Evolutionary conservation across 1,140 invertebrate species (phyloP).

Genomic region (Condylostylus longicornis): DNA sequence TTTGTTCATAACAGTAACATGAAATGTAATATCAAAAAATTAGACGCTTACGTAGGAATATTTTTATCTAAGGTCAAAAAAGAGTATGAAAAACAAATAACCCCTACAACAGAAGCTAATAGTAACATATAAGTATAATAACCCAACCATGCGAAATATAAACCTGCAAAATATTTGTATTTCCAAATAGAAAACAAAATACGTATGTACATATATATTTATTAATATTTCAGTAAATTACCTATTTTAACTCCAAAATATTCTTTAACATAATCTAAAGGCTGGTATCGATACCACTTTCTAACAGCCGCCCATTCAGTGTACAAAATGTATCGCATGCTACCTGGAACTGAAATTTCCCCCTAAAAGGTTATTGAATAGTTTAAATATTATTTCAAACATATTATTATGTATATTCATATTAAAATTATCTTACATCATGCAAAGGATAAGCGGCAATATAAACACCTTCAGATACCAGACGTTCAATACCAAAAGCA

Average conservation of each 20-base stretch:
- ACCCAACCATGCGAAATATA: constrained; percentile 95
- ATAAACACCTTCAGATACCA: constrained; percentile 63
- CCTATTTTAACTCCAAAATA: constrained; percentile 93
- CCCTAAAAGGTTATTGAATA: constrained; percentile 39
- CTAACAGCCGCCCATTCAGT: constrained; percentile 71
- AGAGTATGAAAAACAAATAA: constrained; percentile 70
- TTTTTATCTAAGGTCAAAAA: constrained; percentile 54
- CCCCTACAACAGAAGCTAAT: constrained; percentile 68
- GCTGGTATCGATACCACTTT: constrained; percentile 73
- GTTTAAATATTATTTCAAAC: too few relatives aligned
- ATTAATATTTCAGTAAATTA: constrained; percentile 1
- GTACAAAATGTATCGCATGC: constrained; percentile 61
- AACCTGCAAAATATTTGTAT: constrained; percentile 10
- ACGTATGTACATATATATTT: not conserved
- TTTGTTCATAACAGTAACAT: not conserved
- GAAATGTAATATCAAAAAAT: not conserved
- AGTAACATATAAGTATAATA: constrained; percentile 91
- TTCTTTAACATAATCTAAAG: constrained; percentile 71
- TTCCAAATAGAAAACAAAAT: not conserved
- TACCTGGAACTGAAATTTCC: constrained; percentile 47
- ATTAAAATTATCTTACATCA: constrained; percentile 53
- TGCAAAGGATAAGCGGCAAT: constrained; percentile 79
- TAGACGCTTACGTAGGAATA: constrained; percentile 46
- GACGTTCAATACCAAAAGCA: constrained; percentile 69
- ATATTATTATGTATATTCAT: constrained; percentile 1